Evolutionary conservation across 2,113 vertebrate species (phyloP).

Genomic region (Nycticorax nycticorax): DNA sequence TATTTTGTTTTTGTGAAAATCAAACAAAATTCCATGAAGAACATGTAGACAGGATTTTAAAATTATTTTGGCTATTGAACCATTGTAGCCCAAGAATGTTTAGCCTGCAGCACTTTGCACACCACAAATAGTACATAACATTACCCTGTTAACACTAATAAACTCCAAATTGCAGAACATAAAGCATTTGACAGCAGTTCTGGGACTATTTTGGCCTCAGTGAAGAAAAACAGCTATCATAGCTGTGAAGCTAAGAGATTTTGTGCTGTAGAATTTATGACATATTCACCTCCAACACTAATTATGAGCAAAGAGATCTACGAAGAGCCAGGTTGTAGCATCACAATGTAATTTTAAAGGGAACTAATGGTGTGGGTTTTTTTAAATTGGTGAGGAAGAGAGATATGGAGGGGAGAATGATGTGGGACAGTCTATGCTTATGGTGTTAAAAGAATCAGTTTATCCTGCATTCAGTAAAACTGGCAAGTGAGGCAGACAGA

Average conservation of each 20-base stretch:
- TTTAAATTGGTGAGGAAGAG: not conserved
- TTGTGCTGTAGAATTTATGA: constrained; percentile 50
- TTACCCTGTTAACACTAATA: constrained; percentile 46
- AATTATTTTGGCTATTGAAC: not conserved
- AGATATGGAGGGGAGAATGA: not conserved
- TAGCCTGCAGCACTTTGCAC: not conserved
- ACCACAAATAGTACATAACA: not conserved
- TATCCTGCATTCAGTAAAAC: not conserved
- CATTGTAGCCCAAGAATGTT: not conserved
- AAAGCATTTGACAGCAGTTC: constrained; percentile 48
- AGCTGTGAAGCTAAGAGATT: constrained; percentile 33
- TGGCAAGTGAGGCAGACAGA: constrained; percentile 16
- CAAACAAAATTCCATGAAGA: not conserved
- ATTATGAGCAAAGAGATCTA: constrained; percentile 32
- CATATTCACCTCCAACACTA: constrained; percentile 7
- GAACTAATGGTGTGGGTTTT: not conserved
- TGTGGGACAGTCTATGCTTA: not conserved
- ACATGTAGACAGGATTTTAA: not conserved
- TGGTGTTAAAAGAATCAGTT: not conserved
- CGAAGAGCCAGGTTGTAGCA: not conserved
- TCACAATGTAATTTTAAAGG: not conserved
- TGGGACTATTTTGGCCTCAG: constrained; percentile 38
- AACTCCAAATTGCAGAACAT: constrained; percentile 36
- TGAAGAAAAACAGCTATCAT: constrained; percentile 8
- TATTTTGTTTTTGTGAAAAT: not conserved